Percentiles rank a stretch among this genome's conserved stretches.
These are phyloP conservation scores for Norana najaformis DNA, from an alignment of 2,888 invertebrate genomes.

Conservation along the genomic window DNA sequence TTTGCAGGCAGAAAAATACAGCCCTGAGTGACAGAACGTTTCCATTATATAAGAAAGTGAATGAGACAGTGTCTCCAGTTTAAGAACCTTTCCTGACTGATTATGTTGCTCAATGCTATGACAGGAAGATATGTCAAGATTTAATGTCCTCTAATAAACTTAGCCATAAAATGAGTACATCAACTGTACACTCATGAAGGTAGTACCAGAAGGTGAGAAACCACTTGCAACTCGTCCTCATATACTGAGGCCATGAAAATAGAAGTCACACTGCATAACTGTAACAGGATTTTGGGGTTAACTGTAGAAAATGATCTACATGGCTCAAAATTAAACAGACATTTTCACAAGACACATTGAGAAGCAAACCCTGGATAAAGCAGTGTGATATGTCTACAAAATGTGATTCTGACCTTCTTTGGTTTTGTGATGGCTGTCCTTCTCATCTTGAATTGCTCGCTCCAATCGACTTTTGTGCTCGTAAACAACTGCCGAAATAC, in stretches of 20 bases:
- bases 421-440: slow-evolving; percentile 10
- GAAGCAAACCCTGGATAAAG: too few species aligned
- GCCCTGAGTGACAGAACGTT: too few species aligned
- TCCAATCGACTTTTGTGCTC: slow-evolving; percentile 23
- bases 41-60: too few species aligned
- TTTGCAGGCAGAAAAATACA: too few species aligned
- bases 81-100: neutral
- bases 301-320: neutral
- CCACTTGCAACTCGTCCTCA: too few species aligned
- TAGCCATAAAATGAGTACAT: neutral
- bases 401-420: slow-evolving; percentile 16
- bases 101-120: neutral
- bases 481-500: slow-evolving; percentile 9
- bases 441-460: slow-evolving; percentile 2
- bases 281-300: neutral
- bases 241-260: neutral
- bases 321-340: too few species aligned
- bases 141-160: neutral
- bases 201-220: neutral
- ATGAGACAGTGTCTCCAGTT: neutral
- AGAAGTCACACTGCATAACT: neutral
- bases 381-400: neutral
- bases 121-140: neutral
- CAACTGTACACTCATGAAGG: neutral
- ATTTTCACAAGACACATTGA: too few species aligned